Base-by-base conservation (phyloP, 2,797 vertebrate species). In the Tragopan temminckii region DNA sequence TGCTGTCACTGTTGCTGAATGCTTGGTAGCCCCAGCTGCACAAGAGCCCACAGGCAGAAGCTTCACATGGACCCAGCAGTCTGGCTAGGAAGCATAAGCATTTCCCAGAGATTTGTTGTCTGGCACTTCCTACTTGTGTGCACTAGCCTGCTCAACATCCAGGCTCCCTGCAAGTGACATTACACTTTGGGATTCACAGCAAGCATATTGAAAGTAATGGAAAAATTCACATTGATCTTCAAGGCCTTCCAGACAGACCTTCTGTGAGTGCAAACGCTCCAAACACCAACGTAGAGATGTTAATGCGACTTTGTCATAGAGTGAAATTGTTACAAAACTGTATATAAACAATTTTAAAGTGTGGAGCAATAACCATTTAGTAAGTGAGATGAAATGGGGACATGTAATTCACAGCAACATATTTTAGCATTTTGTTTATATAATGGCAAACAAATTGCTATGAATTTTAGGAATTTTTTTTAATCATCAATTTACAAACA, bases 391-490 rank as follows among this genome's bases (percentile, higher is more conserved):
- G 29, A 91, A 95, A 88, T 46, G 53, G 76, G 83, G 91, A 96
- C 92, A 53, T 35, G 18, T 24, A 92, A 95, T 87, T 90, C 95
- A 94, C 79, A 91, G 89, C 35, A 95, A 94, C 88, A 94, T 93
- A 91, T 94, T 96, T 96, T 63, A 84, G 40, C 76, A 86, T 86
- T 91, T 94, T 94, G 66, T 93, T 96, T 88, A 58, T 83, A 80
- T 59, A 64, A 88, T 89, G 88, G 79, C 85, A 95, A 93, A 83
- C 25, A 92, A 95, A 93, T 85, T 83, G 71, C 50, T 80, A 42
- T 1, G 58, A 89, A 35, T 93, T 93, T 85, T 80, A 71, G 69
- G 76, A 94, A 88, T 89, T 93, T 52, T 29, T 52, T 52, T 31
- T 46, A 21, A 68, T 69, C 50, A 87, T 87, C 79, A 75, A 85